phyloP scores from a whole-genome alignment of 2,797 vertebrate species.

The Sparidentex hasta region DNA sequence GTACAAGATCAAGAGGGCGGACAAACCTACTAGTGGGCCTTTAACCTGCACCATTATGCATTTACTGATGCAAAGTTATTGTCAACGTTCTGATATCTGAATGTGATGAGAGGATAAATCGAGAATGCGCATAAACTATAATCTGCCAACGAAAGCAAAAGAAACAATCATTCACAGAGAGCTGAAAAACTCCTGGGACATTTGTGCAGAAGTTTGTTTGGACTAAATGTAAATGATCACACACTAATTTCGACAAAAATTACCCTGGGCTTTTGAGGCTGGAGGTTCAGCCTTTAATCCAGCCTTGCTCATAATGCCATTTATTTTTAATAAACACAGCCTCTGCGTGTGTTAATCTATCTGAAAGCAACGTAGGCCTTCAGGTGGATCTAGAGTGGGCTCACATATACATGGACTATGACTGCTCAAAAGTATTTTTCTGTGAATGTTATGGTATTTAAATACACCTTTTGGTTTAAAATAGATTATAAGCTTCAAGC shows the following conservation, averaged over 20 bases:
- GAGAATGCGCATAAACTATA: not conserved
- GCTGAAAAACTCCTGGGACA: not conserved
- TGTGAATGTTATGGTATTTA: not conserved
- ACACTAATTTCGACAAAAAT: constrained; percentile 20
- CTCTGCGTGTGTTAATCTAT: constrained; percentile 6
- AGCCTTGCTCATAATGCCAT: not conserved
- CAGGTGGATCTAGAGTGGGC: not conserved
- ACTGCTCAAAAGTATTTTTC: constrained; percentile 7
- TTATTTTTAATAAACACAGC: constrained; percentile 25
- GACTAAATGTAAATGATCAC: not conserved
- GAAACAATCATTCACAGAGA: not conserved
- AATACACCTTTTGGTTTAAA: not conserved
- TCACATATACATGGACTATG: not conserved
- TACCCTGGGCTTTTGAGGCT: constrained; percentile 19
- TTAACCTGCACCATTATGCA: not conserved
- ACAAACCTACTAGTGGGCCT: constrained; percentile 21
- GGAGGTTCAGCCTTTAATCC: constrained; percentile 24
- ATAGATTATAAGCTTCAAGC: not conserved
- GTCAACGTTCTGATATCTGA: not conserved
- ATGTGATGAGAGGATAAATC: not conserved
- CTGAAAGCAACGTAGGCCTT: not conserved
- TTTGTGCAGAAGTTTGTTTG: not conserved
- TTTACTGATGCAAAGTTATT: constrained; percentile 8
- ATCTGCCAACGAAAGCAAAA: not conserved
- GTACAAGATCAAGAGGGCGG: constrained; percentile 1